Evolutionary conservation across 2,888 invertebrate species (phyloP).

Genomic region (Petrophora chlorosata): DNA sequence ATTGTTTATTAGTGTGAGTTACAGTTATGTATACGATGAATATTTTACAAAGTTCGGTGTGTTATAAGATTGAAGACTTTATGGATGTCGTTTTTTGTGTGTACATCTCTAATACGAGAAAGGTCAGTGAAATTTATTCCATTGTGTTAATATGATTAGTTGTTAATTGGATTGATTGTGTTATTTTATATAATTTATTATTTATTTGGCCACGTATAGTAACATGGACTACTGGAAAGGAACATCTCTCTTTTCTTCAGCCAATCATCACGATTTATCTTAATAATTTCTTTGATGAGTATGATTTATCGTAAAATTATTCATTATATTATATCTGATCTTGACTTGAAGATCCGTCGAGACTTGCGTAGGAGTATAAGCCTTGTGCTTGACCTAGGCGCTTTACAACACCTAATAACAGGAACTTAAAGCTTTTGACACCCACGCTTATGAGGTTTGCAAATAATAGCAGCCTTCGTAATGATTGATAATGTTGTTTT

Average conservation of each 20-base stretch:
- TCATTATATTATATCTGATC: too few relatives aligned
- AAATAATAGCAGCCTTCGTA: too few relatives aligned
- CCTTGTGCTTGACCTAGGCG: conserved; percentile 1
- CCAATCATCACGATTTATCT: too few relatives aligned
- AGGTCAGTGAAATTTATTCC: conserved; percentile 52
- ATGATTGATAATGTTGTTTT: too few relatives aligned
- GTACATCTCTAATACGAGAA: conserved; percentile 58
- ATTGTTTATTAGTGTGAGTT: conserved; percentile 17
- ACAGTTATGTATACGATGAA: conserved; percentile 64
- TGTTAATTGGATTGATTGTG: neutral
- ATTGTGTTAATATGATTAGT: neutral
- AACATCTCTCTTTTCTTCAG: too few relatives aligned
- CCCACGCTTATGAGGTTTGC: too few relatives aligned
- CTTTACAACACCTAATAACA: neutral
- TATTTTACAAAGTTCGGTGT: conserved; percentile 41
- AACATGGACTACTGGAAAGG: too few relatives aligned
- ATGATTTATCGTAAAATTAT: too few relatives aligned
- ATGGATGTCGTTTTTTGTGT: conserved; percentile 75
- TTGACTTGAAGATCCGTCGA: neutral
- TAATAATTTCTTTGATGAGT: too few relatives aligned
- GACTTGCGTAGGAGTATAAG: conserved; percentile 8
- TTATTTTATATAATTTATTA: too few relatives aligned
- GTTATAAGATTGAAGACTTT: conserved; percentile 69
- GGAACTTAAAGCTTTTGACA: neutral
- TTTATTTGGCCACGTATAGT: too few relatives aligned